phyloP scores from a whole-genome alignment of 1,140 invertebrate genomes.

The Aphelenchoides besseyi region DNA sequence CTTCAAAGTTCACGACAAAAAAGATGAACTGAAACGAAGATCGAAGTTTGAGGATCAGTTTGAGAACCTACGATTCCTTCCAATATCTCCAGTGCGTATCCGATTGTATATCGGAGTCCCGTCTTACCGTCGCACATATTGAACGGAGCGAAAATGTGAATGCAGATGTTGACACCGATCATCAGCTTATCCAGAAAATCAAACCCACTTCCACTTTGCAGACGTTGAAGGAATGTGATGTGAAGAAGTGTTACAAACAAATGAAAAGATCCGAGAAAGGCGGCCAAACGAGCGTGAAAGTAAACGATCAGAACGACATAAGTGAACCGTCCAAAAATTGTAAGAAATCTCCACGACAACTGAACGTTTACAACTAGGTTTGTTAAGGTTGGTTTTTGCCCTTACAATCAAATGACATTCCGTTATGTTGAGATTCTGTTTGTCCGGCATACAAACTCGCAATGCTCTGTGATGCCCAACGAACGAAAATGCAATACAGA shows the following conservation, averaged over 20 bases:
- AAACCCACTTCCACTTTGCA: conserved; percentile 23
- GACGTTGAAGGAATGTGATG: conserved; percentile 17
- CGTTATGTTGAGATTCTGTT: conserved; percentile 19
- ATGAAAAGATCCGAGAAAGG: conserved; percentile 10
- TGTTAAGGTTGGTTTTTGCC: neutral
- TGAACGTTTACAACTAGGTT: conserved; percentile 24
- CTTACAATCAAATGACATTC: conserved; percentile 35
- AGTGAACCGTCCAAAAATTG: conserved; percentile 21
- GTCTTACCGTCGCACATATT: conserved; percentile 35
- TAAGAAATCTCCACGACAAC: conserved; percentile 29
- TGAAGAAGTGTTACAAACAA: conserved; percentile 25
- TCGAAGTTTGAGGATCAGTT: no score
- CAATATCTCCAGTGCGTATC: conserved; percentile 28
- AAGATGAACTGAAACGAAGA: neutral
- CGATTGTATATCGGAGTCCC: conserved; percentile 13
- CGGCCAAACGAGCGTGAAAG: neutral
- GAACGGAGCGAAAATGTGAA: conserved; percentile 31
- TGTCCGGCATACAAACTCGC: conserved; percentile 25
- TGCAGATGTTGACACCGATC: conserved; percentile 24
- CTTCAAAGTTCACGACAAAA: neutral
- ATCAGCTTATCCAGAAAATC: conserved; percentile 21
- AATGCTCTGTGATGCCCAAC: conserved; percentile 27
- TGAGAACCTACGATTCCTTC: conserved; percentile 28
- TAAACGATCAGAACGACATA: conserved; percentile 25
- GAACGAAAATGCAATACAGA: conserved; percentile 25